Conservation (phyloP, 2,888 invertebrate genomes). For the Stramonita haemastoma region DNA sequence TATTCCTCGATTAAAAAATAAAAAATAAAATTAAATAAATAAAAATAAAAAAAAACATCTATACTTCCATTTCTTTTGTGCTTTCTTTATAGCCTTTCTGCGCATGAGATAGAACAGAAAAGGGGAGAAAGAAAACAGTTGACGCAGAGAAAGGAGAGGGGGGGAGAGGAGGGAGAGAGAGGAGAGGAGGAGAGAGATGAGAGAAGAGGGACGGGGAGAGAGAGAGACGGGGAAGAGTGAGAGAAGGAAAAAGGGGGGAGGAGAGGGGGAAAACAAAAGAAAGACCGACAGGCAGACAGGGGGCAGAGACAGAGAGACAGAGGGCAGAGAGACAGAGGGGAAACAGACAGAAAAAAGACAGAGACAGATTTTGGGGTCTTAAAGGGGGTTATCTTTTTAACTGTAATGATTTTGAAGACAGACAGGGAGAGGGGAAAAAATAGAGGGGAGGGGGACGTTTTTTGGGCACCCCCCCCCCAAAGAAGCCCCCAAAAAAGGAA, state of each 20-base stretch:
- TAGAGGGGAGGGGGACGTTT: too few species aligned
- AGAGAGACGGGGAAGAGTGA: neutral
- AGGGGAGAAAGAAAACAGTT: neutral
- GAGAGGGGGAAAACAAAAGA: too few species aligned
- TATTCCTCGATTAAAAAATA: too few species aligned
- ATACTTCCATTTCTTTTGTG: too few species aligned
- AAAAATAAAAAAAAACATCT: too few species aligned
- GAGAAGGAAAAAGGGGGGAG: neutral
- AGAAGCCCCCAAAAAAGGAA: too few species aligned
- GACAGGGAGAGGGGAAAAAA: too few species aligned
- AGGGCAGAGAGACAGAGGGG: neutral
- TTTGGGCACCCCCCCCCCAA: too few species aligned
- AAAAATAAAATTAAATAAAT: neutral
- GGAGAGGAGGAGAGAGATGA: neutral
- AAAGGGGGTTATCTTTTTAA: too few species aligned
- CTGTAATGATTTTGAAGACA: too few species aligned
- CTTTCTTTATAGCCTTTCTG: too few species aligned
- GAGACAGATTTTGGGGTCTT: neutral
- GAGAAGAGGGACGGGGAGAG: neutral
- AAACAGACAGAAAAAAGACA: neutral
- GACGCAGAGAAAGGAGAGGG: neutral
- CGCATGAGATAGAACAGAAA: neutral
- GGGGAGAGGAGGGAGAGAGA: neutral
- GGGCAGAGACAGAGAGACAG: neutral
- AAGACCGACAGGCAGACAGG: neutral